Evolutionary conservation across 2,113 vertebrate species (phyloP), one percentile per base, ranked within the genome.

Genomic region (Phodopus roborovskii): DNA sequence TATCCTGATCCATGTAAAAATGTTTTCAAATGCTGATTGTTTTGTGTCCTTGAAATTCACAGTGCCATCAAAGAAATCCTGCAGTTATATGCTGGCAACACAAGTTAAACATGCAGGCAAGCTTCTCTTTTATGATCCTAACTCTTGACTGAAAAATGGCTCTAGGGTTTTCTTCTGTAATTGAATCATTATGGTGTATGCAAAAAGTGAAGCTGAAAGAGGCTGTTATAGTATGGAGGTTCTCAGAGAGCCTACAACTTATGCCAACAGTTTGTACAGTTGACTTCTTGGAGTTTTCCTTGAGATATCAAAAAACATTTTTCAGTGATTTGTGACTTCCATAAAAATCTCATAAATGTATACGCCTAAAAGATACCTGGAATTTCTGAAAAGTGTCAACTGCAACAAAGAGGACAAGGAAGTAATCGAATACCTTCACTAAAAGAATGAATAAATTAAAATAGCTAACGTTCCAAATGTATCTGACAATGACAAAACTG

Each of bases 181-280:
- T 50, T 83, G 36, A 42, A 64, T 95, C 2, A 86, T 86, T 74
- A 78, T 36, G 36, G 17, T 68, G 0, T n/a, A 83, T 13, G 2
- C 30, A 86, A 93, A 84, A 96, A n/a, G n/a, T 30, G 77, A 68
- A 96, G 78, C 5, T 24, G 30, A 91, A 20, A 82, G 28, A 30
- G 7, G 13, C 0, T 66, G 3, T 15, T 86, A 20, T 48, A 86
- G 68, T 91, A 48, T 68, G 3, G 19, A 88, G 19, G 5, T 10
- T 83, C 92, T 53, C 68, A 88, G 36, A 95, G 42, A 39, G 78
- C 30, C 20, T 66, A 48, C 88, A 74, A 87, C 30, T 92, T 95
- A 88, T 39, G 4, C 68, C 70, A 95, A 4, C 66, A 45, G 77
- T 79, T 92, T 70, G 16, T 58, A 81, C 12, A 91, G 13, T 66